Percentiles rank a stretch among this genome's conserved stretches.
Evolutionary conservation across 2,888 invertebrate species (phyloP).

Genomic region (Sminthurides aquaticus): DNA sequence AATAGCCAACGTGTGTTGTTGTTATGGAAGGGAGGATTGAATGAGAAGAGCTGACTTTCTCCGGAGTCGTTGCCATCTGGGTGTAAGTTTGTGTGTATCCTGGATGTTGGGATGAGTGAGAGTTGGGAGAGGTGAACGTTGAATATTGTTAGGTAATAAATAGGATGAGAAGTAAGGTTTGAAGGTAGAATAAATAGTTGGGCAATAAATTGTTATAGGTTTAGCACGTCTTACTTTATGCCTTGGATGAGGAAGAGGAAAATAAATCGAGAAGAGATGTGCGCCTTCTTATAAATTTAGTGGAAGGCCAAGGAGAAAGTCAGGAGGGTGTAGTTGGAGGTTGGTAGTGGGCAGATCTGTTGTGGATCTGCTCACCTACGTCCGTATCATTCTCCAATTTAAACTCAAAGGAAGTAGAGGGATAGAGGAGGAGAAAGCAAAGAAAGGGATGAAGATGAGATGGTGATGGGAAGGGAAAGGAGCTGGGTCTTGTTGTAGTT

Average conservation of each 20-base stretch:
- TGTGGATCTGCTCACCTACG: neutral
- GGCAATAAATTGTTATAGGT: conserved; percentile 8
- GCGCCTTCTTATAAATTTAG: neutral
- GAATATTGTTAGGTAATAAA: conserved; percentile 17
- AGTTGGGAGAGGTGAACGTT: conserved; percentile 1
- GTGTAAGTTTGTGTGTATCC: too few species aligned
- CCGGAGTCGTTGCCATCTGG: conserved; percentile 13
- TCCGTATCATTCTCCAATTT: neutral
- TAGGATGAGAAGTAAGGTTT: conserved; percentile 4
- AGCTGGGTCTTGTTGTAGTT: conserved; percentile 12
- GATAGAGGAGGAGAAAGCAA: neutral
- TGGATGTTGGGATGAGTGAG: neutral
- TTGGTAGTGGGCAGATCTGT: neutral
- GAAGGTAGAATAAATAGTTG: neutral
- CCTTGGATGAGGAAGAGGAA: neutral
- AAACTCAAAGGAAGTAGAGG: too few species aligned
- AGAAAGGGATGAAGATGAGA: neutral
- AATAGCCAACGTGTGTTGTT: neutral
- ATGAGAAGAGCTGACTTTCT: neutral
- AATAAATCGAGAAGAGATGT: neutral
- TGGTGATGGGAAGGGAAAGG: neutral
- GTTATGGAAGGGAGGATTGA: neutral
- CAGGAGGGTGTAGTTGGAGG: neutral
- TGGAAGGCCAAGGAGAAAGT: neutral
- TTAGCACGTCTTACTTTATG: neutral